phyloP scores from a whole-genome alignment of 1,140 invertebrate species.

The Drosophila pallidifrons region DNA sequence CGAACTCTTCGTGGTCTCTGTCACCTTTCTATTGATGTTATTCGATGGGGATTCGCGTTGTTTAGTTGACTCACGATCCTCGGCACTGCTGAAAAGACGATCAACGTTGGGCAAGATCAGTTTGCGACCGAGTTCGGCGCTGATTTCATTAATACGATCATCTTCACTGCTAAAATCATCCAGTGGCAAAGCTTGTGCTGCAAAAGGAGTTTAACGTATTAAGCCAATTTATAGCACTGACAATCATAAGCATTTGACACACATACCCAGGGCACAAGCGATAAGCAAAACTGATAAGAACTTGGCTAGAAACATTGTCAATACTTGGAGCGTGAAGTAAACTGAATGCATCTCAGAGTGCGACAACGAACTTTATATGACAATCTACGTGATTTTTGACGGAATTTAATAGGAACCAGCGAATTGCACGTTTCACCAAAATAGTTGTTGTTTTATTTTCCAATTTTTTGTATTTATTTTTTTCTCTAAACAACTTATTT shows the following conservation, averaged over 20 bases:
- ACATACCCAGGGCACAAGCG: constrained; percentile 32
- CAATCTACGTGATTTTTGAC: constrained; percentile 62
- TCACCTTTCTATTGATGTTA: constrained; percentile 23
- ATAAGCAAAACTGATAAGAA: constrained; percentile 29
- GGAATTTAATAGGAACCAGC: constrained; percentile 65
- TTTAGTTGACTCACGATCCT: constrained; percentile 28
- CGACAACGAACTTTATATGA: constrained; percentile 54
- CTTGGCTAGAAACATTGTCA: constrained; percentile 48
- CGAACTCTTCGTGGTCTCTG: constrained; percentile 59
- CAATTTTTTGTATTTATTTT: constrained; percentile 3
- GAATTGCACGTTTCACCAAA: constrained; percentile 63
- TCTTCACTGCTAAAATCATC: constrained; percentile 52
- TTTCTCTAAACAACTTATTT: neutral
- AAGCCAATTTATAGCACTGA: neutral
- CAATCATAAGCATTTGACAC: too few relatives aligned
- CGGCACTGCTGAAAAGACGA: constrained; percentile 57
- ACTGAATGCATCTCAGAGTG: constrained; percentile 34
- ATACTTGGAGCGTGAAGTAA: constrained; percentile 21
- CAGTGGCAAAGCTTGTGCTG: constrained; percentile 38
- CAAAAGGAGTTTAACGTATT: neutral
- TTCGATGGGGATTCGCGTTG: constrained; percentile 2
- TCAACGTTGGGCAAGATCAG: constrained; percentile 54
- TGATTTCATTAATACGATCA: constrained; percentile 63
- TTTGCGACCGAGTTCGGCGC: constrained; percentile 45
- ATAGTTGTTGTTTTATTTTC: constrained; percentile 32